phyloP scores from a whole-genome alignment of 2,797 vertebrate species.

The Cryptoblepharus egeriae region DNA sequence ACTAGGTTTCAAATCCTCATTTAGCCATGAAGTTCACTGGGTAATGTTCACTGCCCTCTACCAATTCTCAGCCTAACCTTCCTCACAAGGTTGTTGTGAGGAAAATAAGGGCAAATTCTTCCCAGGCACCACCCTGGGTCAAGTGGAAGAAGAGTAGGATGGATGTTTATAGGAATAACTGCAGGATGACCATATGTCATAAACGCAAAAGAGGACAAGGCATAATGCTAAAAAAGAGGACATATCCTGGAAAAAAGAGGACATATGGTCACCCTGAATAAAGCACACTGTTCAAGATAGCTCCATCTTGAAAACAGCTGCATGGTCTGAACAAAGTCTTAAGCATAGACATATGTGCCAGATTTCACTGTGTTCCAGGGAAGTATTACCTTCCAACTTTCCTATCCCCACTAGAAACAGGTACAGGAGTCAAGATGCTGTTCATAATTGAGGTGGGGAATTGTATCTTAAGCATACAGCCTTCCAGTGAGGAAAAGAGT shows the following conservation, averaged over 20 bases:
- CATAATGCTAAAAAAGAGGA: no score
- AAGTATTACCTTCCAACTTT: not conserved
- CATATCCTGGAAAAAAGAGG: no score
- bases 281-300: not conserved
- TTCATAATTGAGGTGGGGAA: not conserved
- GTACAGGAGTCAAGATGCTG: not conserved
- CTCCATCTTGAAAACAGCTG: not conserved
- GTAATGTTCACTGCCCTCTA: not conserved
- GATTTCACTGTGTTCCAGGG: not conserved
- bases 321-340: not conserved
- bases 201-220: no score
- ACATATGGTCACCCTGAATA: no score
- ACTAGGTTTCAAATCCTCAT: not conserved
- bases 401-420: not conserved
- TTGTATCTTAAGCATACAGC: not conserved
- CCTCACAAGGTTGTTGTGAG: not conserved
- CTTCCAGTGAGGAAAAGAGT: no score
- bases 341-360: not conserved
- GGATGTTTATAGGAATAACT: not conserved
- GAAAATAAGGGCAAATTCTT: not conserved
- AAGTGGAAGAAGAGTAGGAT: not conserved
- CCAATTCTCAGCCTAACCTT: not conserved
- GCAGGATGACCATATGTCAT: no score
- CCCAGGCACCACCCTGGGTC: not conserved
- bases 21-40: not conserved